phyloP scores from a whole-genome alignment of 2,888 invertebrate species.

The Crepidodera aurea region DNA sequence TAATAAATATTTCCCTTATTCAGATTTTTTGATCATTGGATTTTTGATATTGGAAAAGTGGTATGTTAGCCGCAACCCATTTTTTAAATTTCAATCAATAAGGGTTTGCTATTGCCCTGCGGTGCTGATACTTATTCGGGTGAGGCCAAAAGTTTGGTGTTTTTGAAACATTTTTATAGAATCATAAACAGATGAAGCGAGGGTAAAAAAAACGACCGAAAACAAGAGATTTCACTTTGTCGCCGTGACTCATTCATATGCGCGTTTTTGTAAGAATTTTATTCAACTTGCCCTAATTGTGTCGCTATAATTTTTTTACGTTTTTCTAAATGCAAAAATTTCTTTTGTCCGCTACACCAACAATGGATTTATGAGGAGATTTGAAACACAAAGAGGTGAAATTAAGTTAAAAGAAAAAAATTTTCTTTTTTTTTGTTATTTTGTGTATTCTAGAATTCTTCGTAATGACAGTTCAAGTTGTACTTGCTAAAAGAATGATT shows the following conservation, averaged over 20 bases:
- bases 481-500: no score
- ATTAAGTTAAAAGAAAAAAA: background rate
- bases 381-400: background rate
- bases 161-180: background rate
- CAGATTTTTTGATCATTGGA: no score
- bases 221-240: background rate
- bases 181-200: background rate
- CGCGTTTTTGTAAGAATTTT: conserved; percentile 1
- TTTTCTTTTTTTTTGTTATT: background rate
- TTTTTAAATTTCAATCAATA: no score
- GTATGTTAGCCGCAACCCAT: no score
- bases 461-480: no score
- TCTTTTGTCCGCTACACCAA: background rate
- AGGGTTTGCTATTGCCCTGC: no score
- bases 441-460: no score
- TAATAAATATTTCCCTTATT: no score
- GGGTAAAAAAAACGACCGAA: background rate
- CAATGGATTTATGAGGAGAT: background rate
- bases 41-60: no score
- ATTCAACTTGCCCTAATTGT: conserved; percentile 4
- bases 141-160: no score
- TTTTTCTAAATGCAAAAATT: background rate
- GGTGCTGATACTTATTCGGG: no score
- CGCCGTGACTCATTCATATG: background rate
- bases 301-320: background rate